Percentiles rank a stretch among this genome's conserved stretches.
phyloP scores from a whole-genome alignment of 2,797 vertebrate species.

The Melanogrammus aeglefinus region DNA sequence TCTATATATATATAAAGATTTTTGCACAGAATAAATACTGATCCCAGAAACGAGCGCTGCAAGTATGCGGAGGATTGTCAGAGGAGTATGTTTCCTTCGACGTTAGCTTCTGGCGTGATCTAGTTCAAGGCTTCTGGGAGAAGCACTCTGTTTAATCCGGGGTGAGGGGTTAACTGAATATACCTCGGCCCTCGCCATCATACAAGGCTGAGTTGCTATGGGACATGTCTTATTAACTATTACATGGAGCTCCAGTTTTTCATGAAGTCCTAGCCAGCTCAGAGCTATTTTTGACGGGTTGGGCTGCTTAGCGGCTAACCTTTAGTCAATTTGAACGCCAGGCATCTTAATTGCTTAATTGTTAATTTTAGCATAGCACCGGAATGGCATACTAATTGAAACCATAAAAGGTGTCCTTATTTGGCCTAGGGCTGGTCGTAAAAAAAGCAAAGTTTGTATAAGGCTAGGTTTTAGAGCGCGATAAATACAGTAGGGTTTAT shows the following conservation, averaged over 20 bases:
- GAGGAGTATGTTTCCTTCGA: neutral
- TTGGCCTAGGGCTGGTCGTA: conserved; percentile 23
- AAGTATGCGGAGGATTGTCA: neutral
- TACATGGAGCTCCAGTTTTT: neutral
- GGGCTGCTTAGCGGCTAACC: neutral
- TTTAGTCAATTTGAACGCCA: neutral
- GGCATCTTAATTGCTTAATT: neutral
- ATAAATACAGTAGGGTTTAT: conserved; percentile 13
- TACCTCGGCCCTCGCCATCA: neutral
- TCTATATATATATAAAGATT: neutral
- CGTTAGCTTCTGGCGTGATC: neutral
- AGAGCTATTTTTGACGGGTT: neutral
- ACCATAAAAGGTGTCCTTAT: conserved; percentile 49
- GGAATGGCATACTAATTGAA: conserved; percentile 40
- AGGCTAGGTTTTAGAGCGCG: neutral
- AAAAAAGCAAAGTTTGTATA: conserved; percentile 1
- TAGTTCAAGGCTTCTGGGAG: neutral
- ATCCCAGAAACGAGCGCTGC: neutral
- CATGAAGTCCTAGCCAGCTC: neutral
- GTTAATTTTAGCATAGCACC: neutral
- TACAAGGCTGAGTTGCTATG: neutral
- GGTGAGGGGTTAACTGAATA: conserved; percentile 5
- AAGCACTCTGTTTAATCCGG: neutral
- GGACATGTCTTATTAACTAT: conserved; percentile 4
- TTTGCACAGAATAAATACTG: neutral